Conservation (phyloP, 2,113 vertebrate species). For the Tenrec ecaudatus region DNA sequence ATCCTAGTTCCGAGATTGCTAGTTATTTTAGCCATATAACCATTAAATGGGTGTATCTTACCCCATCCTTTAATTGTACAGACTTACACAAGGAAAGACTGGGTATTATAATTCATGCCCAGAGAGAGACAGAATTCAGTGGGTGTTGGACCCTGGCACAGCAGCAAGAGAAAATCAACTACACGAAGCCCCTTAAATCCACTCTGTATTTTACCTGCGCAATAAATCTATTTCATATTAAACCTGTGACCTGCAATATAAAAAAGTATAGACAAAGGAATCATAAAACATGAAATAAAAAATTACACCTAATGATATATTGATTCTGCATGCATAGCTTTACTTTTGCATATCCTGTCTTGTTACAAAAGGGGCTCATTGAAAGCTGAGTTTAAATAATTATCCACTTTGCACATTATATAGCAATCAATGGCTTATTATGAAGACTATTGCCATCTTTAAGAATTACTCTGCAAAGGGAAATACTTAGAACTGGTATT, state of each 20-base stretch:
- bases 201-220: constrained; percentile 22
- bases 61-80: neutral
- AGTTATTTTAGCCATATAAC: neutral
- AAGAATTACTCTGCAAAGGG: constrained; percentile 75
- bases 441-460: constrained; percentile 74
- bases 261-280: constrained; percentile 50
- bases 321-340: constrained; percentile 56
- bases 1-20: neutral
- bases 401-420: constrained; percentile 63
- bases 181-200: constrained; percentile 39
- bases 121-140: constrained; percentile 22
- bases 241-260: constrained; percentile 51
- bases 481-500: constrained; percentile 81
- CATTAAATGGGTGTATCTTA: neutral
- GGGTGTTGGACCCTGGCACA: neutral
- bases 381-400: constrained; percentile 75
- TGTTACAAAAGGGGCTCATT: constrained; percentile 50
- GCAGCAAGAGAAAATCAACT: constrained; percentile 62
- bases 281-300: constrained; percentile 66
- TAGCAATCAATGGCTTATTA: constrained; percentile 66
- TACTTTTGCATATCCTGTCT: constrained; percentile 56
- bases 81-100: neutral
- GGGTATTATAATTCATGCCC: neutral
- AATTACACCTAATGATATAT: constrained; percentile 61
- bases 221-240: constrained; percentile 65